Percentiles rank a stretch among this genome's conserved stretches.
phyloP scores from a whole-genome alignment of 23 tunicate species.

The Ascidia mentula region DNA sequence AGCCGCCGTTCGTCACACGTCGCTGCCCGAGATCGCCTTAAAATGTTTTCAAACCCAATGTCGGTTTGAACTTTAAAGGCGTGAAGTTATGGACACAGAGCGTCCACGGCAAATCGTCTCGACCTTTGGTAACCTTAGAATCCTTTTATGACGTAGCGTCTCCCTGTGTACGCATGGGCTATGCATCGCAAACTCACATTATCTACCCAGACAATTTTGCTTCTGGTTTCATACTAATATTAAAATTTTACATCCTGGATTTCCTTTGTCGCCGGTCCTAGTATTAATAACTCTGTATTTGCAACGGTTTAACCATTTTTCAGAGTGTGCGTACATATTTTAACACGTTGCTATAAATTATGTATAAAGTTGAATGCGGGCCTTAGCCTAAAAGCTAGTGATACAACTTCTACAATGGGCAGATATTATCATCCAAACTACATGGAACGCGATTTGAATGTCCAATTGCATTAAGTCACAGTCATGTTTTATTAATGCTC shows the following conservation, averaged over 20 bases:
- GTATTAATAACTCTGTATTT: neutral
- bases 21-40: neutral
- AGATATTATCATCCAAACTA: neutral
- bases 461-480: slow-evolving; percentile 9
- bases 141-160: slow-evolving; percentile 35
- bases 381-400: neutral
- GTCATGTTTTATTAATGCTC: slow-evolving; percentile 40
- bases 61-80: neutral
- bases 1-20: slow-evolving; percentile 7
- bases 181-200: slow-evolving; percentile 12
- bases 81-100: neutral
- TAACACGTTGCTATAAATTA: neutral
- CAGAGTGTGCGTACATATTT: too few species aligned
- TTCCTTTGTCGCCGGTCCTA: neutral
- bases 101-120: slow-evolving; percentile 3
- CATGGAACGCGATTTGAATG: slow-evolving; percentile 10
- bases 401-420: neutral
- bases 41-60: neutral
- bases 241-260: neutral
- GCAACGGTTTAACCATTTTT: neutral
- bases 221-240: slow-evolving; percentile 1
- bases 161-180: slow-evolving; percentile 9
- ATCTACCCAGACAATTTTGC: slow-evolving; percentile 15
- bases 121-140: slow-evolving; percentile 7
- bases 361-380: neutral